Conservation (phyloP, 2,797 vertebrate species). For the Craterocephalus amniculus region DNA sequence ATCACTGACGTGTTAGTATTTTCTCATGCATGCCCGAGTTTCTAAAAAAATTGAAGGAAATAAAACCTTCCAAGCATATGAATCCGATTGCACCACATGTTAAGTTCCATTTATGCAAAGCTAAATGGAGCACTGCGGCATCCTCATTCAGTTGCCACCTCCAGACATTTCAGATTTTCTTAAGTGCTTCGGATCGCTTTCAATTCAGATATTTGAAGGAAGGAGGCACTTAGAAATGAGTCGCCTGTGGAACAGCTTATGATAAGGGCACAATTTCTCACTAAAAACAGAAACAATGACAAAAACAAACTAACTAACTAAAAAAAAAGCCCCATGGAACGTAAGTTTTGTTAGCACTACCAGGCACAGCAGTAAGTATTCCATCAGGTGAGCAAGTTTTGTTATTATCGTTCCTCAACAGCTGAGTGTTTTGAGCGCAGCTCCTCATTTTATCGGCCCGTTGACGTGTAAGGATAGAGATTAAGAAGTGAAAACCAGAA, state of each 20-base stretch:
- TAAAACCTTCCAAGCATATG: conserved; percentile 54
- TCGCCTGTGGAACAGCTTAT: conserved; percentile 60
- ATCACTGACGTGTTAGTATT: conserved; percentile 60
- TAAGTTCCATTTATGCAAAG: conserved; percentile 77
- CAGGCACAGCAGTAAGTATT: conserved; percentile 41
- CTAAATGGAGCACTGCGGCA: conserved; percentile 79
- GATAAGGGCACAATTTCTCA: conserved; percentile 60
- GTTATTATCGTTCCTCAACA: conserved; percentile 65
- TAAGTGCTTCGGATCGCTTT: conserved; percentile 9
- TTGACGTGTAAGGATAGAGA: conserved; percentile 40
- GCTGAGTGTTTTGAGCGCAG: conserved; percentile 10
- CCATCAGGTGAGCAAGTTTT: conserved; percentile 44
- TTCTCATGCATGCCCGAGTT: conserved; percentile 68
- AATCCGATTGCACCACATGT: conserved; percentile 52
- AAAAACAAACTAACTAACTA: conserved; percentile 18
- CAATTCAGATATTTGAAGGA: conserved; percentile 33
- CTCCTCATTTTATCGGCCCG: conserved; percentile 17
- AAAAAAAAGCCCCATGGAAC: conserved; percentile 49
- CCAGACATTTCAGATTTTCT: conserved; percentile 29
- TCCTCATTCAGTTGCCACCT: conserved; percentile 73
- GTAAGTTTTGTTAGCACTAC: conserved; percentile 61
- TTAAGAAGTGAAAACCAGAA: conserved; percentile 35
- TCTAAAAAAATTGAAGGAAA: conserved; percentile 6
- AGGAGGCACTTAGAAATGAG: conserved; percentile 75
- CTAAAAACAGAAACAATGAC: conserved; percentile 31